Percentiles rank a stretch among this genome's conserved stretches.
Evolutionary conservation across 2,113 vertebrate species (phyloP).

Genomic region (Strigops habroptila): DNA sequence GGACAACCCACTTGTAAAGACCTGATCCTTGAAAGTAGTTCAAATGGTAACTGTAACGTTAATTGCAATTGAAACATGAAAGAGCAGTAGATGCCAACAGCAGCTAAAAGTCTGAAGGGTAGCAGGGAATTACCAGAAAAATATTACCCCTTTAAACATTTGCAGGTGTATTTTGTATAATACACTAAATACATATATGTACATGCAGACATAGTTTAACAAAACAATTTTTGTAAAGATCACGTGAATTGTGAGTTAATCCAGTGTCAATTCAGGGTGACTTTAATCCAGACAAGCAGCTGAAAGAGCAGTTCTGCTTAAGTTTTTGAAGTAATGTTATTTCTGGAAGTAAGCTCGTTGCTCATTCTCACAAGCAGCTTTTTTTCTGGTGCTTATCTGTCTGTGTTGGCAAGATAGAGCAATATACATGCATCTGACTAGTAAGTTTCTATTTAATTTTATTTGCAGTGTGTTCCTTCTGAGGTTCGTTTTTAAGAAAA

Average conservation of each 20-base stretch:
- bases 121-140: background rate
- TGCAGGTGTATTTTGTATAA: background rate
- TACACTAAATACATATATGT: background rate
- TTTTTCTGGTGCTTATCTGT: background rate
- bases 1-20: background rate
- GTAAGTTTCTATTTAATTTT: background rate
- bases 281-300: background rate
- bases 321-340: background rate
- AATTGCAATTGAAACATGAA: background rate
- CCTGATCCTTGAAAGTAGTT: background rate
- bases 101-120: background rate
- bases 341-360: background rate
- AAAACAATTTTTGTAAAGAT: background rate
- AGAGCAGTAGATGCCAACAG: background rate
- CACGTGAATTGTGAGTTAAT: background rate
- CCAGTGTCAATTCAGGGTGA: accelerated
- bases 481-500: background rate
- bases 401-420: background rate
- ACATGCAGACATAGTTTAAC: background rate
- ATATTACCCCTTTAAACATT: background rate
- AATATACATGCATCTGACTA: background rate
- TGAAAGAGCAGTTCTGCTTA: background rate
- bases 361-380: background rate
- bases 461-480: background rate
- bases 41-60: background rate